These are phyloP conservation scores for Nesometra sesokonis DNA, from an alignment of 35 echinoderm and acorn worm genomes.

Conservation along the genomic window DNA sequence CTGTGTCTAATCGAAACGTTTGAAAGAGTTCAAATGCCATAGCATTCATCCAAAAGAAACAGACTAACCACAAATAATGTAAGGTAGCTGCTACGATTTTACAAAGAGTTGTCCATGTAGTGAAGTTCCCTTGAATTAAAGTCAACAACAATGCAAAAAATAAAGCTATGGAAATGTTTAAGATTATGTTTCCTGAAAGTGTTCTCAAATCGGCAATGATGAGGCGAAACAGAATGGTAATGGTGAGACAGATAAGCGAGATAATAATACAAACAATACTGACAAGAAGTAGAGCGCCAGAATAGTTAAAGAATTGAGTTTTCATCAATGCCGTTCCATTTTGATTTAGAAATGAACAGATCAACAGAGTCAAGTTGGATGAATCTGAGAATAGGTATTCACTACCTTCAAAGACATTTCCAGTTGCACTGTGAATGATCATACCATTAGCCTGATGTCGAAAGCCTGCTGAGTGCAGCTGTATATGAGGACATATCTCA, in stretches of 20 bases:
- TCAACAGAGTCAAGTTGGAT: neutral
- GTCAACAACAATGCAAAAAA: neutral
- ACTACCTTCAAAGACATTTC: neutral
- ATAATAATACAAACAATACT: neutral
- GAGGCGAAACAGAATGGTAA: neutral
- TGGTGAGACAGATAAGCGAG: neutral
- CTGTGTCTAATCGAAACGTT: neutral
- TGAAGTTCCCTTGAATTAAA: neutral
- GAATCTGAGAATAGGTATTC: neutral
- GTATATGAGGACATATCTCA: neutral
- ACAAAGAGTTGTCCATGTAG: neutral
- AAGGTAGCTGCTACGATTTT: neutral
- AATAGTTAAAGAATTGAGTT: neutral
- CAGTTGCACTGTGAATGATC: neutral
- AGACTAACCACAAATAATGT: neutral
- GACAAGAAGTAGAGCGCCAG: neutral
- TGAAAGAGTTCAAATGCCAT: neutral
- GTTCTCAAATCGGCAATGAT: neutral
- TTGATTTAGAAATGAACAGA: neutral
- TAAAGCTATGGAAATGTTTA: neutral
- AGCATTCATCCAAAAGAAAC: neutral
- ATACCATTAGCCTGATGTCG: neutral
- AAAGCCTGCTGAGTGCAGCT: neutral
- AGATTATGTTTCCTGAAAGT: neutral
- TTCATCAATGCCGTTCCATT: neutral